Conservation (phyloP, 2,113 vertebrate species). For the Mionectes macconnelli region DNA sequence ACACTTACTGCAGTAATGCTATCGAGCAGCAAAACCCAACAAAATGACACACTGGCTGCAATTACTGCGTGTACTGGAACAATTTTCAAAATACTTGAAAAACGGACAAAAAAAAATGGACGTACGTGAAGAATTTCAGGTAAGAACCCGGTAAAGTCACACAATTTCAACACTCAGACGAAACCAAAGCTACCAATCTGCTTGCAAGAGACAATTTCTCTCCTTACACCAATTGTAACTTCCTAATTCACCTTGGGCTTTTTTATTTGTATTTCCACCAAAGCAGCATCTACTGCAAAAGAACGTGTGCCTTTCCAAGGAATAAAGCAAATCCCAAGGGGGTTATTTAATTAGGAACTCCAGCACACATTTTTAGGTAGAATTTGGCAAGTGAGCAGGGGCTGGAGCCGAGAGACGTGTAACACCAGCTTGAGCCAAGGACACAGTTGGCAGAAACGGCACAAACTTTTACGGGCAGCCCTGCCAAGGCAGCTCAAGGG, state of each 20-base stretch:
- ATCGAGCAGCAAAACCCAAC: neutral
- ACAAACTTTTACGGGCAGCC: neutral
- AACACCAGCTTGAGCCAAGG: constrained; percentile 49
- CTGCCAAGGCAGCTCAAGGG: constrained; percentile 33
- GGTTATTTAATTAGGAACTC: constrained; percentile 53
- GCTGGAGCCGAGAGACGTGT: neutral
- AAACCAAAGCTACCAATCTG: neutral
- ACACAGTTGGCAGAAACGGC: constrained; percentile 21
- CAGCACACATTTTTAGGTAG: constrained; percentile 31
- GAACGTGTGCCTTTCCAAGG: neutral
- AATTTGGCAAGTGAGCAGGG: constrained; percentile 8
- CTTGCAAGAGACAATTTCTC: neutral
- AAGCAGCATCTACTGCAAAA: neutral
- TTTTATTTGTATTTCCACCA: neutral
- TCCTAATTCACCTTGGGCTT: neutral
- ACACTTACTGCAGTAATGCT: neutral
- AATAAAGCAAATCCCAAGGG: neutral
- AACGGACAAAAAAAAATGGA: neutral
- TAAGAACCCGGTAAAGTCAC: neutral
- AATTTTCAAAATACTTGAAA: constrained; percentile 11
- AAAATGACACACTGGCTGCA: neutral
- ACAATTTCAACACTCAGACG: neutral
- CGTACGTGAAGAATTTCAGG: neutral
- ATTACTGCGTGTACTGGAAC: neutral
- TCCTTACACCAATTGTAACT: neutral